Evolutionary conservation across 2,113 vertebrate genomes (phyloP).

Genomic region (Mola mola): DNA sequence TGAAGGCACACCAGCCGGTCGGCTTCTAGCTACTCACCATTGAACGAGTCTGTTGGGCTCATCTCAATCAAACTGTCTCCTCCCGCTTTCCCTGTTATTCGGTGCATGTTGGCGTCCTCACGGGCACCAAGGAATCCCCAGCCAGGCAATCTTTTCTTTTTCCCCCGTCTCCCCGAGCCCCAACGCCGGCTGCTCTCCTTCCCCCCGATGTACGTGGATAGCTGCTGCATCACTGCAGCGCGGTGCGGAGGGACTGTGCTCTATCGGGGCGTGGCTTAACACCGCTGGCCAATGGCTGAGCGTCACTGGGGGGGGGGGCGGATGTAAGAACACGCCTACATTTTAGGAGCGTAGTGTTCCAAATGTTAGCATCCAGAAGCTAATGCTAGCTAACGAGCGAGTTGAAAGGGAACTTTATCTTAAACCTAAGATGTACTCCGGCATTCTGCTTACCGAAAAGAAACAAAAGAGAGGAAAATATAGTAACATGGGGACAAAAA

Average conservation of each 20-base stretch:
- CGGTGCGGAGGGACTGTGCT: constrained; percentile 8
- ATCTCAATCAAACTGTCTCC: constrained; percentile 80
- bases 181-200: constrained; percentile 7
- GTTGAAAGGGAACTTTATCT: neutral
- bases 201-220: neutral
- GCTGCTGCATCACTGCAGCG: constrained; percentile 24
- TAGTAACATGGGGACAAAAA: too few relatives aligned
- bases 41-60: constrained; percentile 70
- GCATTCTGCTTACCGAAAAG: too few relatives aligned
- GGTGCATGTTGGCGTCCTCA: constrained; percentile 60
- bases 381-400: neutral
- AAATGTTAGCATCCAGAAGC: neutral
- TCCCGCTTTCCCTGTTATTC: constrained; percentile 62
- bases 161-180: too few relatives aligned
- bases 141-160: neutral
- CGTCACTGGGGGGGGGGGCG: neutral
- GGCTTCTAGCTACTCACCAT: constrained; percentile 62
- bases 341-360: too few relatives aligned
- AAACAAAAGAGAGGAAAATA: too few relatives aligned
- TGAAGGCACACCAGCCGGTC: too few relatives aligned
- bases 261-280: constrained; percentile 43
- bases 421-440: too few relatives aligned
- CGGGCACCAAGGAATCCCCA: neutral
- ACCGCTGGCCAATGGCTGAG: constrained; percentile 28
- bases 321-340: neutral